Evolutionary conservation across 2,797 vertebrate species (phyloP).

Genomic region (Aldrovandia affinis): DNA sequence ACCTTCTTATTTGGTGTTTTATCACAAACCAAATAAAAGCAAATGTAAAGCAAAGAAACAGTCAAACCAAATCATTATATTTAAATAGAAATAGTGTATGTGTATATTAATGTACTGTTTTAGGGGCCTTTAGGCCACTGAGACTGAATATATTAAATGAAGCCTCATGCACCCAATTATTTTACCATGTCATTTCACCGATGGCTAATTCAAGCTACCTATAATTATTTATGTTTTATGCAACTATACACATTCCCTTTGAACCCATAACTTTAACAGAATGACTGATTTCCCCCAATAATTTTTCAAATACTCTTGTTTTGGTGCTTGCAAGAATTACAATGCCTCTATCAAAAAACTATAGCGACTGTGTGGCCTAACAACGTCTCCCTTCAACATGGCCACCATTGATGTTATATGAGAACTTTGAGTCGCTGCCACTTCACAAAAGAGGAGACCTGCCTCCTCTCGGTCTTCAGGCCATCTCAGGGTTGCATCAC

Average conservation of each 20-base stretch:
- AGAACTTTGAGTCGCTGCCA: background rate
- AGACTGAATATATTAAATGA: too few species aligned
- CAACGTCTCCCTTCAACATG: background rate
- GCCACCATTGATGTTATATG: background rate
- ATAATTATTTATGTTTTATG: too few species aligned
- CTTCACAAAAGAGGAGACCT: background rate
- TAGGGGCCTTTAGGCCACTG: too few species aligned
- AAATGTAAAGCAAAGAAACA: background rate
- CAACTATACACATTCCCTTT: background rate
- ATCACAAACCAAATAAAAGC: background rate
- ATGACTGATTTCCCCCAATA: background rate
- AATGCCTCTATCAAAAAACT: constrained; percentile 15
- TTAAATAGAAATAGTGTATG: too few species aligned
- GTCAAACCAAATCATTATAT: background rate
- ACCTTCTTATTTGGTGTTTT: too few species aligned
- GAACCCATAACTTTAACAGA: background rate
- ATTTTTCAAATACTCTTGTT: background rate
- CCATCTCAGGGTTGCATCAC: constrained; percentile 7
- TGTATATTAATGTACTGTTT: too few species aligned
- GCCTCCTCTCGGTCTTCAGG: background rate
- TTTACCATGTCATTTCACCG: too few species aligned
- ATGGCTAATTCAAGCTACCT: too few species aligned
- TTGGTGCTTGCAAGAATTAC: background rate
- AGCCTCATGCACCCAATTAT: too few species aligned
- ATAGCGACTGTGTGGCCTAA: background rate